Conservation (phyloP, 2,888 invertebrate genomes). For the Acrocera orbiculus region DNA sequence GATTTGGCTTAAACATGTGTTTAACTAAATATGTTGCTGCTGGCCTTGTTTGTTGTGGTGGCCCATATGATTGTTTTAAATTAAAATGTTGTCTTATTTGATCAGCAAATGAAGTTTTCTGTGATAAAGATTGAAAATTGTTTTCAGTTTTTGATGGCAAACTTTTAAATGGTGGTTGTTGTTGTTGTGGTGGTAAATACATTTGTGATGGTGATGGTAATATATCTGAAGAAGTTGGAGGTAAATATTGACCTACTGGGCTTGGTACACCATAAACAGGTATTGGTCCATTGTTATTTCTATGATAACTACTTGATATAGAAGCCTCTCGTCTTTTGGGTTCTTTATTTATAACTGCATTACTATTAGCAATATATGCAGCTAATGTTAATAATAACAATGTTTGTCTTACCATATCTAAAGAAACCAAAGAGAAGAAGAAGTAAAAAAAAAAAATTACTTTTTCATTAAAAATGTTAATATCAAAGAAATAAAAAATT, state of each 20-base stretch:
- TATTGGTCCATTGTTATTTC: constrained; percentile 26
- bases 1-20: too few relatives aligned
- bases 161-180: constrained; percentile 23
- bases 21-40: too few relatives aligned
- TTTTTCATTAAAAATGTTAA: too few relatives aligned
- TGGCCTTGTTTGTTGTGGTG: constrained; percentile 11
- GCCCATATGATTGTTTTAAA: constrained; percentile 20
- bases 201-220: constrained; percentile 29
- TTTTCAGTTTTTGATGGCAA: constrained; percentile 8
- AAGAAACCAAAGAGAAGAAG: too few relatives aligned
- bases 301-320: constrained; percentile 24
- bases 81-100: constrained; percentile 28
- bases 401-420: too few relatives aligned
- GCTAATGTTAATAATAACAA: too few relatives aligned
- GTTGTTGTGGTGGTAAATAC: constrained; percentile 26
- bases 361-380: too few relatives aligned
- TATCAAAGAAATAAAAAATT: too few relatives aligned
- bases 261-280: constrained; percentile 43
- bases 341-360: constrained; percentile 19
- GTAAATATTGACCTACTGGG: constrained; percentile 29
- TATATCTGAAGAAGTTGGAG: constrained; percentile 32
- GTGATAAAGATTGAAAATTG: constrained; percentile 4
- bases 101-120: constrained; percentile 18
- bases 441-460: too few relatives aligned
- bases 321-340: constrained; percentile 22